Evolutionary conservation across 1,140 invertebrate species (phyloP).

Genomic region (Drosophila orosa): DNA sequence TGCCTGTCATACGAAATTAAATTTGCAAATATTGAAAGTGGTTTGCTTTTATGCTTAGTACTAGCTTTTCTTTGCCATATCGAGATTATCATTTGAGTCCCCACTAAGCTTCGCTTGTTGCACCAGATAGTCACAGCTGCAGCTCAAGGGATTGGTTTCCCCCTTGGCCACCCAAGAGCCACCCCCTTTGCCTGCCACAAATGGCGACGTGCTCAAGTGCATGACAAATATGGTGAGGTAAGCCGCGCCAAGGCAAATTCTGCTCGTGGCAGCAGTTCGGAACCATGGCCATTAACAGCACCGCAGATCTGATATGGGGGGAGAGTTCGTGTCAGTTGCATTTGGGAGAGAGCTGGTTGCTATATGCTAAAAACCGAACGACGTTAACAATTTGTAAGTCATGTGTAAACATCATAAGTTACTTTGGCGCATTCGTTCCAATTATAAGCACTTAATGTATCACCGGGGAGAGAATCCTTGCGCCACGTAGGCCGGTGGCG

Average conservation of each 20-base stretch:
- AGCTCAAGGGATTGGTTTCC: not conserved
- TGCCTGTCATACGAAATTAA: not conserved
- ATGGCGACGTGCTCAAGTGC: slow-evolving; percentile 70
- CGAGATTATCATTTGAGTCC: slow-evolving; percentile 29
- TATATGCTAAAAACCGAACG: slow-evolving; percentile 58
- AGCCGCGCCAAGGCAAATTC: slow-evolving; percentile 58
- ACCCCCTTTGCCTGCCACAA: slow-evolving; percentile 30
- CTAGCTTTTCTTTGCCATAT: not conserved
- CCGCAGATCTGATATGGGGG: slow-evolving; percentile 42
- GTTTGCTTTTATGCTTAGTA: not conserved
- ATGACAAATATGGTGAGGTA: slow-evolving; percentile 75
- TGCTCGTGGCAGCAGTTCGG: slow-evolving; percentile 41
- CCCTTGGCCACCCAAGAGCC: slow-evolving; percentile 1
- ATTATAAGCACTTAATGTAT: slow-evolving; percentile 82
- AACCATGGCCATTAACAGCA: slow-evolving; percentile 58
- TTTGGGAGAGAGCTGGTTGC: not conserved
- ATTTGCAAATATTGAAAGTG: not conserved
- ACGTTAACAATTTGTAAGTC: slow-evolving; percentile 82
- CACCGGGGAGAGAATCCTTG: slow-evolving; percentile 27
- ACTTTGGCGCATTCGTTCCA: slow-evolving; percentile 73
- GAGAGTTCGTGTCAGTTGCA: slow-evolving; percentile 34
- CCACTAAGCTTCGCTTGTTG: slow-evolving; percentile 40
- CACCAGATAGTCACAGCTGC: slow-evolving; percentile 48
- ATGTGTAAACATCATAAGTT: slow-evolving; percentile 83
- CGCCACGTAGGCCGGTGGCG: slow-evolving; percentile 48